Conservation (phyloP, 23 tunicate genomes). For the Phallusia fumigata region DNA sequence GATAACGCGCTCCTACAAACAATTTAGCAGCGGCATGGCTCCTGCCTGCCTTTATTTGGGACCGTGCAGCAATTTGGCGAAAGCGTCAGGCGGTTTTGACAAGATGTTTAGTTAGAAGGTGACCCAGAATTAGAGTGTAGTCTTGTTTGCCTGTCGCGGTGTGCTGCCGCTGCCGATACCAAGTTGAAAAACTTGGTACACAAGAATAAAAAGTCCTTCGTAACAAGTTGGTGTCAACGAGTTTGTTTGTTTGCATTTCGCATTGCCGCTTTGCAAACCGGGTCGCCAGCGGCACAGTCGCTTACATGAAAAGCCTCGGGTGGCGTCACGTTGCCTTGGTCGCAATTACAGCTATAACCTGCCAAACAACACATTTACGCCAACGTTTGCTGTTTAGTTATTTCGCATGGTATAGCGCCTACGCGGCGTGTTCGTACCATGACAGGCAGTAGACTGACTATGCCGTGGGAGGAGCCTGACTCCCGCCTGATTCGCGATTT, state of each 20-base stretch:
- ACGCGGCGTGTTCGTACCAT: background rate
- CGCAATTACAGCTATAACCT: too few relatives aligned
- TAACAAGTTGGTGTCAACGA: background rate
- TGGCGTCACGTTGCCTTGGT: too few relatives aligned
- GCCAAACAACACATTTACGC: background rate
- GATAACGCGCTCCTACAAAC: background rate
- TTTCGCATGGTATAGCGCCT: background rate
- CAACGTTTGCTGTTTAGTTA: background rate
- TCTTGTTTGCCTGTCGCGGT: background rate
- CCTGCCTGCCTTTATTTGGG: background rate
- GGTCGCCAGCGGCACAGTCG: too few relatives aligned
- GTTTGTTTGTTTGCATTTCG: background rate
- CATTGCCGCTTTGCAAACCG: background rate
- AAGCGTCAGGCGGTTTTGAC: background rate
- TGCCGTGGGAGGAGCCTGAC: background rate
- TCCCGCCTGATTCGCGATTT: background rate
- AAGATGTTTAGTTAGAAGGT: background rate
- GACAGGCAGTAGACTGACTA: background rate
- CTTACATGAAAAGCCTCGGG: too few relatives aligned
- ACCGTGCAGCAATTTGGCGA: background rate
- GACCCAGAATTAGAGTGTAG: background rate
- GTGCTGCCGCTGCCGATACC: background rate
- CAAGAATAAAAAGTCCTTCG: background rate
- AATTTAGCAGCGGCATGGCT: background rate
- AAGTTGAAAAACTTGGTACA: background rate